phyloP scores from a whole-genome alignment of 2,888 invertebrate genomes.

The Periphyllus acericola region DNA sequence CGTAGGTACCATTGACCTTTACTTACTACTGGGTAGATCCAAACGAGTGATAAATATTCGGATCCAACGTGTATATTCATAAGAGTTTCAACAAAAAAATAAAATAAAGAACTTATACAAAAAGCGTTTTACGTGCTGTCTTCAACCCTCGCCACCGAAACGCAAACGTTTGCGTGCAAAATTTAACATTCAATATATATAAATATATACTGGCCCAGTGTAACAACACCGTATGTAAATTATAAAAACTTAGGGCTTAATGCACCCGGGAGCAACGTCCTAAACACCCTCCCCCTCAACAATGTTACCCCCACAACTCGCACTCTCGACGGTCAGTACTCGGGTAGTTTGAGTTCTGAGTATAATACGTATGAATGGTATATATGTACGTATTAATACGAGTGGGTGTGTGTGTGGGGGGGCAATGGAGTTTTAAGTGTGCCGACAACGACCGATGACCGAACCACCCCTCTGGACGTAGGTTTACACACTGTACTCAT shows the following conservation, averaged over 20 bases:
- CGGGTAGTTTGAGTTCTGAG: not conserved
- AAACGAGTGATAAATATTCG: not conserved
- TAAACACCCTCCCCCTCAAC: not conserved
- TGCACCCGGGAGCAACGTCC: not conserved
- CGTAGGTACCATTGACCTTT: not conserved
- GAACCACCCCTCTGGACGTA: not conserved
- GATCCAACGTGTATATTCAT: too few relatives aligned
- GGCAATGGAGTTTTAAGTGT: slow-evolving; percentile 11
- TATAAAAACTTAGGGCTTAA: too few relatives aligned
- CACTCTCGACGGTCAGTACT: too few relatives aligned
- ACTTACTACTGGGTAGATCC: not conserved
- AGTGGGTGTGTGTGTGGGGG: not conserved
- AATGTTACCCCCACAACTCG: not conserved
- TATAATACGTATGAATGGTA: too few relatives aligned
- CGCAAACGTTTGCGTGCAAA: too few relatives aligned
- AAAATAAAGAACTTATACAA: too few relatives aligned
- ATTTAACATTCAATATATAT: too few relatives aligned
- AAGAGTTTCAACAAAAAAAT: too few relatives aligned
- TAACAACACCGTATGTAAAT: too few relatives aligned
- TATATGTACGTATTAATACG: not conserved
- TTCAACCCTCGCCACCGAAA: too few relatives aligned
- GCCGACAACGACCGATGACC: slow-evolving; percentile 39
- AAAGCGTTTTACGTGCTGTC: too few relatives aligned
- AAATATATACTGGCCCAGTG: too few relatives aligned
- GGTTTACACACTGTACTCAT: not conserved